Conservation (phyloP, 2,797 vertebrate species). For the Antennarius maculatus region DNA sequence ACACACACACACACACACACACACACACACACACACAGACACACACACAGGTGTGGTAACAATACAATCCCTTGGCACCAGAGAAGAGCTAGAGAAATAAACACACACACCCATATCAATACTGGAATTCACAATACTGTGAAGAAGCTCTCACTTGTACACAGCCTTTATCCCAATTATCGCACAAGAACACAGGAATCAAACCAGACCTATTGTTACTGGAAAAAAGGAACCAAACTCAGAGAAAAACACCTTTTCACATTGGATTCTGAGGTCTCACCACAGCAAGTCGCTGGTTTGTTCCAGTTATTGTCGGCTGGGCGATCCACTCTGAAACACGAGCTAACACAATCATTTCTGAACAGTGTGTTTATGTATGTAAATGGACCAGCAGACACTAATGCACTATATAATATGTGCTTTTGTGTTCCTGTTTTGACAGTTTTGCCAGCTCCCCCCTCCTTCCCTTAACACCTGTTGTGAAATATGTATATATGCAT, state of each 20-base stretch:
- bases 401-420: not conserved
- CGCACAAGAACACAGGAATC: not conserved
- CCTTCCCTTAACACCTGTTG: slow-evolving; percentile 70
- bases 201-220: slow-evolving; percentile 6
- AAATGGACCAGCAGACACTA: slow-evolving; percentile 3
- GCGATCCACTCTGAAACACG: slow-evolving; percentile 44
- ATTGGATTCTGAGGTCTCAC: slow-evolving; percentile 31
- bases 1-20: no score
- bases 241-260: slow-evolving; percentile 31
- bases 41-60: no score
- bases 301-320: no score
- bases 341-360: slow-evolving; percentile 51
- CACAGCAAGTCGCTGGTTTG: slow-evolving; percentile 23
- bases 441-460: slow-evolving; percentile 17
- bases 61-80: no score
- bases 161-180: slow-evolving; percentile 15
- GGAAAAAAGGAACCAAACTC: slow-evolving; percentile 19
- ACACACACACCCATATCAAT: no score
- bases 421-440: not conserved
- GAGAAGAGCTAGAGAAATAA: no score
- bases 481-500: slow-evolving; percentile 75
- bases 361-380: slow-evolving; percentile 26
- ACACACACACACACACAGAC: no score
- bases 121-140: no score
- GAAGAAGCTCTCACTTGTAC: no score